Evolutionary conservation across 2,888 invertebrate genomes (phyloP), one percentile per base, ranked within the genome.

Genomic region (Drosophila colorata): DNA sequence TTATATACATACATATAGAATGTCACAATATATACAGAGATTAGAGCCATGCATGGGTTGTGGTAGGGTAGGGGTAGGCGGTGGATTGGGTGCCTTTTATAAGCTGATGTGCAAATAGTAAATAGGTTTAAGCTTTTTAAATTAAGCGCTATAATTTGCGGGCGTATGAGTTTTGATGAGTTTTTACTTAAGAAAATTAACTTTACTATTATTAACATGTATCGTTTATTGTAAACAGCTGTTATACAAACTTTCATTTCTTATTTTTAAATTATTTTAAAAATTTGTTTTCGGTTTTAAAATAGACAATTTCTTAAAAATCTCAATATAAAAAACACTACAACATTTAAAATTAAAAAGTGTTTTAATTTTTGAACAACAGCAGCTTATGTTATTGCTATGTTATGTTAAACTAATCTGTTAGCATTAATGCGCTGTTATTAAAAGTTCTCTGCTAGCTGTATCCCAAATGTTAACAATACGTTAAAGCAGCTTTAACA

Each of bases 1-100:
- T 25, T 41, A 18, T 13, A 52, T 18, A 13, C 13, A 1, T 11
- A 16, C 13, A 33, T 25, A 57, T 25, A 49, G 37, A 60, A 44
- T 49, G 35, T 40, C 47, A 48, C 41, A 40, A 35, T 14, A 56
- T 43, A 11, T 18, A 16, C 49, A 18, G n/a, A 58, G 38, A 64
- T 56, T 59, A 28, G 25, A 35, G 18, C 13, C 7, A 11, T n/a
- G 25, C 31, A 7, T 20, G 16, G 8, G 7, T 13, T 18, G 14
- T 14, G 37, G 14, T n/a, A 25, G 8, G 25, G 25, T 4, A 37
- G 4, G 14, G 9, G 7, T 38, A 0, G 16, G 16, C 33, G 4
- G 4, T 33, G 16, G 38, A 7, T 14, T 25, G 33, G 37, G 16
- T 25, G 23, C 8, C 33, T 33, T 2, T 11, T n/a, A 46, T 43